Evolutionary conservation across 1,140 invertebrate genomes (phyloP).

Genomic region (Tetragnatha versicolor): DNA sequence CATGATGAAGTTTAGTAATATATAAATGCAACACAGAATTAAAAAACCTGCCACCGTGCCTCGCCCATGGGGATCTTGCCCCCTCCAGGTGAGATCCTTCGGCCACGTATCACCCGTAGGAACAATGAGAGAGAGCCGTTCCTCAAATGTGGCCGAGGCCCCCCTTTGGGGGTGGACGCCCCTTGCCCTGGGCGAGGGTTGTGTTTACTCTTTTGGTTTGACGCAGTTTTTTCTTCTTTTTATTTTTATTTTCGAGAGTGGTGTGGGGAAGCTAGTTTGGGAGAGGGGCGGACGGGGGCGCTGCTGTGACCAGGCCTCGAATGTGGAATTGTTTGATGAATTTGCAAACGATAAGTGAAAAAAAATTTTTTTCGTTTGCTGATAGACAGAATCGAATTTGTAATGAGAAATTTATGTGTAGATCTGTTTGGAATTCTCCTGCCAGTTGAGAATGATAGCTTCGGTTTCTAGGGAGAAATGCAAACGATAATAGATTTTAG

Average conservation of each 20-base stretch:
- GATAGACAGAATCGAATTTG: too few relatives aligned
- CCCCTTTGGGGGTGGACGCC: conserved; percentile 5
- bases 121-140: conserved; percentile 44
- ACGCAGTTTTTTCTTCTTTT: not conserved
- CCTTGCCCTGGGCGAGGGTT: conserved; percentile 35
- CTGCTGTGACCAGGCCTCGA: too few relatives aligned
- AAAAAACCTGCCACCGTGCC: conserved; percentile 48
- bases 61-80: conserved; percentile 18
- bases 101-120: conserved; percentile 55
- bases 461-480: too few relatives aligned
- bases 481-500: too few relatives aligned
- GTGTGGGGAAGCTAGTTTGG: not conserved
- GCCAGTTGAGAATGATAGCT: too few relatives aligned
- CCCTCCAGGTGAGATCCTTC: not conserved
- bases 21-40: conserved; percentile 56
- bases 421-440: too few relatives aligned
- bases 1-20: conserved; percentile 56
- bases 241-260: not conserved
- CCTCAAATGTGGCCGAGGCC: conserved; percentile 48
- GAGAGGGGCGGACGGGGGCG: not conserved
- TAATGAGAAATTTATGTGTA: too few relatives aligned
- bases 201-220: conserved; percentile 13
- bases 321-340: too few relatives aligned
- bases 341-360: too few relatives aligned
- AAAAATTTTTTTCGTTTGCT: too few relatives aligned